Conservation (phyloP, 2,797 vertebrate genomes). For the Mus minutoides region DNA sequence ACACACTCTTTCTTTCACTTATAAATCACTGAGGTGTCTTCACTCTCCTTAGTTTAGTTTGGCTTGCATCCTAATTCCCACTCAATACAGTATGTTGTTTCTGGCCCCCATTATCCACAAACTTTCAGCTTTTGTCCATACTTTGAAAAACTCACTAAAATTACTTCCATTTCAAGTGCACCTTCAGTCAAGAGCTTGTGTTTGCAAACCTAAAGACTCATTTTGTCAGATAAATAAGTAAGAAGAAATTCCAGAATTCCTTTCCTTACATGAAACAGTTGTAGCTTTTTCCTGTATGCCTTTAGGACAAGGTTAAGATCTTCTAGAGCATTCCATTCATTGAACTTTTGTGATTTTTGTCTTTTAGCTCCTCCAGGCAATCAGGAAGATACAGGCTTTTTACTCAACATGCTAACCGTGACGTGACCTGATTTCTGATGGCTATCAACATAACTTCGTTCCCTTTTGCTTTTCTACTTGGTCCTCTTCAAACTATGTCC, state of each 20-base stretch:
- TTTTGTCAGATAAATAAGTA: neutral
- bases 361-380: neutral
- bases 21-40: neutral
- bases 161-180: neutral
- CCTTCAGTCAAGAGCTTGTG: constrained; percentile 5
- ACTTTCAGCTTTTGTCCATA: neutral
- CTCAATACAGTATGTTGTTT: neutral
- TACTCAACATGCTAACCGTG: neutral
- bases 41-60: neutral
- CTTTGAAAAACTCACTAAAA: constrained; percentile 23
- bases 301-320: neutral
- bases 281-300: neutral
- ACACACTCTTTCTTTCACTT: neutral
- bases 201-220: neutral
- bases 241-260: neutral
- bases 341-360: neutral
- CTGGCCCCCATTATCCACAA: neutral
- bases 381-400: neutral
- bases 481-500: neutral
- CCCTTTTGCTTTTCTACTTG: neutral
- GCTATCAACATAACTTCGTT: neutral
- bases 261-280: neutral
- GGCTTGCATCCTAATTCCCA: neutral
- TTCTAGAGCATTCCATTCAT: neutral
- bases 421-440: neutral